These are phyloP conservation scores for Steinernema carpocapsae DNA, from an alignment of 2,888 invertebrate genomes.

Conservation along the genomic window DNA sequence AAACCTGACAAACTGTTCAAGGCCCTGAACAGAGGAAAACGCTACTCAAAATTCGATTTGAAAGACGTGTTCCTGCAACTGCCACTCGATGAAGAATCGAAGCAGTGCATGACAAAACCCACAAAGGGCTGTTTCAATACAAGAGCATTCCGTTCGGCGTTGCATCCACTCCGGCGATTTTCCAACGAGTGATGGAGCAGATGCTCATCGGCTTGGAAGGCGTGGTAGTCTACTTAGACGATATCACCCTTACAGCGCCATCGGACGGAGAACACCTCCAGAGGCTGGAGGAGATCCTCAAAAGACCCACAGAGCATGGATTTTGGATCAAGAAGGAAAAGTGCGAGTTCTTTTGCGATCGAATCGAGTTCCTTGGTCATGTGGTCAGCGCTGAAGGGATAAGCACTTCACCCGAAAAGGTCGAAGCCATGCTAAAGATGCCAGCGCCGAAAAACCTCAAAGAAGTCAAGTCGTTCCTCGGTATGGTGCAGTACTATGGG, in stretches of 20 bases:
- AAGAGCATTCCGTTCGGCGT: conserved; percentile 48
- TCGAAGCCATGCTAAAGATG: conserved; percentile 36
- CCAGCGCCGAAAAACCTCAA: conserved; percentile 40
- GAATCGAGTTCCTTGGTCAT: neutral
- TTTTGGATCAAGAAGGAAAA: conserved; percentile 9
- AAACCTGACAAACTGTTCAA: conserved; percentile 43
- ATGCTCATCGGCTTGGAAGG: conserved; percentile 40
- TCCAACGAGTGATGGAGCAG: conserved; percentile 46
- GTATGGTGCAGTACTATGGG: conserved; percentile 45
- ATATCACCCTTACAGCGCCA: conserved; percentile 42
- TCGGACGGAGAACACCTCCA: conserved; percentile 39
- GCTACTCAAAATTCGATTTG: conserved; percentile 47
- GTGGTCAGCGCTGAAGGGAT: neutral
- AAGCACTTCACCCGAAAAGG: conserved; percentile 36
- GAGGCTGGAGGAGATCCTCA: conserved; percentile 33
- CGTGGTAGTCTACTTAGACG: conserved; percentile 42
- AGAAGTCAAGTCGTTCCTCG: conserved; percentile 43
- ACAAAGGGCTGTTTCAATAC: conserved; percentile 45
- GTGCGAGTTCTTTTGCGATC: neutral
- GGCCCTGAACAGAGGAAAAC: conserved; percentile 41
- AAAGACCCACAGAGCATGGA: conserved; percentile 40
- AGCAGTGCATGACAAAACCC: conserved; percentile 45
- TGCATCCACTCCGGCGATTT: conserved; percentile 45
- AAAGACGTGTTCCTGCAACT: conserved; percentile 46
- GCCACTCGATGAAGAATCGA: conserved; percentile 42